Evolutionary conservation across 2,888 invertebrate species (phyloP).

Genomic region (Drosophila suboccidentalis): DNA sequence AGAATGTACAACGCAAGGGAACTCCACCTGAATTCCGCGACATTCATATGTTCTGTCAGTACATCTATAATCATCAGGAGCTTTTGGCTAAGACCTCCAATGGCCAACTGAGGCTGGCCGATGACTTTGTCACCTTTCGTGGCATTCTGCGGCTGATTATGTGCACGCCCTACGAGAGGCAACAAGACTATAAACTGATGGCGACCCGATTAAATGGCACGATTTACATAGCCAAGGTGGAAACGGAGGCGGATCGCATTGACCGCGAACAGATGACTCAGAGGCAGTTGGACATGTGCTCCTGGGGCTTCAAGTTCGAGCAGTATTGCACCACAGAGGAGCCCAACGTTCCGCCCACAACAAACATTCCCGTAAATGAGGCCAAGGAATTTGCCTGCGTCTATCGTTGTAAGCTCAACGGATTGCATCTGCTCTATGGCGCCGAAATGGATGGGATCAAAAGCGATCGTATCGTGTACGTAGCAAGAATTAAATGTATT

Average conservation of each 20-base stretch:
- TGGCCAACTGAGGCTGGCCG: constrained; percentile 7
- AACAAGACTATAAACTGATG: constrained; percentile 24
- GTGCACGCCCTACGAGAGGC: constrained; percentile 56
- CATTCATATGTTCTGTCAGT: constrained; percentile 37
- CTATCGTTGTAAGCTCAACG: constrained; percentile 35
- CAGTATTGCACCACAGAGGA: constrained; percentile 47
- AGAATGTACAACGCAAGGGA: constrained; percentile 36
- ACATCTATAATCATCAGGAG: constrained; percentile 46
- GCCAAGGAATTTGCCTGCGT: constrained; percentile 51
- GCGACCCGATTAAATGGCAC: constrained; percentile 56
- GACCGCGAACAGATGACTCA: constrained; percentile 8
- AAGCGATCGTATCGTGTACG: constrained; percentile 25
- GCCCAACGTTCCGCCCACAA: constrained; percentile 46
- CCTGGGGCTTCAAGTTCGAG: constrained; percentile 75
- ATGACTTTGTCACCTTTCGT: constrained; percentile 54
- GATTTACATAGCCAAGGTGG: constrained; percentile 53
- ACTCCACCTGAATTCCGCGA: not conserved
- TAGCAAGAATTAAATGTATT: not conserved
- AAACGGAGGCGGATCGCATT: constrained; percentile 23
- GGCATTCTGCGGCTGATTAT: constrained; percentile 62
- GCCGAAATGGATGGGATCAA: constrained; percentile 68
- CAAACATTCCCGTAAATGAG: constrained; percentile 55
- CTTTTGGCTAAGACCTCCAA: constrained; percentile 11
- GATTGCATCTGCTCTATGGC: constrained; percentile 47
- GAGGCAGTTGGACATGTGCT: constrained; percentile 53